A percentile compares a stretch with the other conserved stretches of the same genome.
These are phyloP conservation scores for Redunca redunca DNA, from an alignment of 2,113 vertebrate species.

Conservation along the genomic window DNA sequence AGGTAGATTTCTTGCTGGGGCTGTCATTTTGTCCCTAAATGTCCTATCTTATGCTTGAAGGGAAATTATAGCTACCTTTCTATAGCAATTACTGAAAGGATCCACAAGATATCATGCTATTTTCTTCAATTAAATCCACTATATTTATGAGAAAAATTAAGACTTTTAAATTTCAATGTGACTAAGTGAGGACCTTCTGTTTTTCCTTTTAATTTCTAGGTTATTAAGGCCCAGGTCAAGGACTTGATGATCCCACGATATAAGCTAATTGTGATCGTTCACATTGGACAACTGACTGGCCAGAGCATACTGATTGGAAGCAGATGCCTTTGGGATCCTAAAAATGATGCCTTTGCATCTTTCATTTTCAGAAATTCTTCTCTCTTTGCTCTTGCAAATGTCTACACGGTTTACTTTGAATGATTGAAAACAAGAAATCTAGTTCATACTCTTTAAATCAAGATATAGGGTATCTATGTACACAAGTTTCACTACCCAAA, in stretches of 20 bases:
- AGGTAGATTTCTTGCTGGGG: not conserved
- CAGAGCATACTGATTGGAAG: slow-evolving; percentile 88
- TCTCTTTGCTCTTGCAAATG: slow-evolving; percentile 87
- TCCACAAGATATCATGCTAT: not conserved
- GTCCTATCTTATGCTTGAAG: not conserved
- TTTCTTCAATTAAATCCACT: not conserved
- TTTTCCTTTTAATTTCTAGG: slow-evolving; percentile 74
- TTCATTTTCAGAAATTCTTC: slow-evolving; percentile 88
- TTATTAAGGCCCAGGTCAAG: slow-evolving; percentile 87
- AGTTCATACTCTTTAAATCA: not conserved
- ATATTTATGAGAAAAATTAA: not conserved
- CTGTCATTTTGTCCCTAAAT: not conserved
- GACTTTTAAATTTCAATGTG: not conserved
- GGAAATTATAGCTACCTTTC: not conserved
- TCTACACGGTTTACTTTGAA: slow-evolving; percentile 90
- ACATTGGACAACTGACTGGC: slow-evolving; percentile 85
- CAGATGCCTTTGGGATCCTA: slow-evolving; percentile 90
- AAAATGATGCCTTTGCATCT: slow-evolving; percentile 83
- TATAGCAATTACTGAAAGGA: not conserved
- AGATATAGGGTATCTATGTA: not conserved
- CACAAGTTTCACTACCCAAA: not conserved
- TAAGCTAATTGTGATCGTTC: slow-evolving; percentile 87
- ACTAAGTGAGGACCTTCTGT: not conserved
- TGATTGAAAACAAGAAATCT: slow-evolving; percentile 65
- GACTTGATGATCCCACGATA: slow-evolving; percentile 88